Conservation (phyloP, 1,140 invertebrate genomes). For the Ganaspis sp. region DNA sequence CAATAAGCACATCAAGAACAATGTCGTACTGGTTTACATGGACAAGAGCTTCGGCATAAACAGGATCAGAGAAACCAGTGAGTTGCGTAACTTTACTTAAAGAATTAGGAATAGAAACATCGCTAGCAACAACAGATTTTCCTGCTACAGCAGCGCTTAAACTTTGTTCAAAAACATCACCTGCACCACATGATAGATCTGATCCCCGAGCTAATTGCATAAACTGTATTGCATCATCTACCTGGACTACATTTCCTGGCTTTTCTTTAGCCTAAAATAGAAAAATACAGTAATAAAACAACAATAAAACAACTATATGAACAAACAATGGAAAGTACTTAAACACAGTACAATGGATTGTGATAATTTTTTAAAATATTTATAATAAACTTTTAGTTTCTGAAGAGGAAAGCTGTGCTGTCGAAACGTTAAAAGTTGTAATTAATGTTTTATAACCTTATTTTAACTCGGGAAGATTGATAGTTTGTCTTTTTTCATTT, state of each 20-base stretch:
- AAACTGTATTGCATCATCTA: conserved; percentile 93
- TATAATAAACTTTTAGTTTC: too few species aligned
- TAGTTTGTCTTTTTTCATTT: too few species aligned
- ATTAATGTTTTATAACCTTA: too few species aligned
- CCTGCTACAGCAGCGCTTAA: conserved; percentile 93
- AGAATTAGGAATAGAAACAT: conserved; percentile 79
- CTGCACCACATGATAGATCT: conserved; percentile 84
- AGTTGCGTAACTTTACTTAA: conserved; percentile 96
- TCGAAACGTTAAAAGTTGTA: too few species aligned
- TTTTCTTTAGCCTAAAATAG: conserved; percentile 81
- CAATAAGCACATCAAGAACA: conserved; percentile 96
- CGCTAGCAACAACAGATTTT: conserved; percentile 74
- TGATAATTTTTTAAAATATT: too few species aligned
- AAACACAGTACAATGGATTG: too few species aligned
- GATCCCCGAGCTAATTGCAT: conserved; percentile 86
- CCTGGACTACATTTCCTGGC: conserved; percentile 84
- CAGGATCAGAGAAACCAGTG: conserved; percentile 99
- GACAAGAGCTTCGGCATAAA: conserved; percentile 99
- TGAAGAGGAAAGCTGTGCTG: too few species aligned
- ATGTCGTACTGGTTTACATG: conserved; percentile 99
- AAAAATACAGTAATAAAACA: too few species aligned
- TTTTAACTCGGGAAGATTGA: too few species aligned
- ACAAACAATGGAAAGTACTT: too few species aligned
- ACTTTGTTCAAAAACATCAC: conserved; percentile 97
- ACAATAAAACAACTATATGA: too few species aligned